Percentiles rank a stretch among this genome's conserved stretches.
Evolutionary conservation across 2,113 vertebrate species (phyloP).

Genomic region (Nicator chloris): DNA sequence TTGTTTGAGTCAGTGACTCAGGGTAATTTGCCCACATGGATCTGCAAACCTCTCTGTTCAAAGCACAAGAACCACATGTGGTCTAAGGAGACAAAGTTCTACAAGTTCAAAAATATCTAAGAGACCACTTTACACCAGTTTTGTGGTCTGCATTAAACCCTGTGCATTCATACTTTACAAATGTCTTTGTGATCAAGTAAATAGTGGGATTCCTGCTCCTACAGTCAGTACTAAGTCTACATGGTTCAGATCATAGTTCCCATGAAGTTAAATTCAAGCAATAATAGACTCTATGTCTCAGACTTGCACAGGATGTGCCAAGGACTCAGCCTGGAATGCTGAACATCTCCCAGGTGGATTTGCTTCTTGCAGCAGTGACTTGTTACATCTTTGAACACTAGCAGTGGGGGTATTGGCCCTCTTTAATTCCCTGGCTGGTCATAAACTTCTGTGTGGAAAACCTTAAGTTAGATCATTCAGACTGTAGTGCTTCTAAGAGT

Average conservation of each 20-base stretch:
- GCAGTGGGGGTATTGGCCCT: neutral
- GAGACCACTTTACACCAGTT: neutral
- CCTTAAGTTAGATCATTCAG: fast-evolving
- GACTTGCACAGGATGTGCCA: neutral
- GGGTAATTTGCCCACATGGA: neutral
- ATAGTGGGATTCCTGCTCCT: neutral
- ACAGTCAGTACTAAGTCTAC: no score
- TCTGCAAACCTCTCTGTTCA: neutral
- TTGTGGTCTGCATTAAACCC: neutral
- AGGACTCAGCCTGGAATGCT: neutral
- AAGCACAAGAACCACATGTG: neutral
- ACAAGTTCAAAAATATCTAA: neutral
- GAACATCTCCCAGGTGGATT: neutral
- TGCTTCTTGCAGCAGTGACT: neutral
- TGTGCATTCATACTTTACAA: neutral
- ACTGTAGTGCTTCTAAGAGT: neutral
- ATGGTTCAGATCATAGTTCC: fast-evolving
- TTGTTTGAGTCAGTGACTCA: neutral
- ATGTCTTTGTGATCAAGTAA: neutral
- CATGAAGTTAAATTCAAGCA: neutral
- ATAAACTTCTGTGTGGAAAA: neutral
- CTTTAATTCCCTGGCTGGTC: neutral
- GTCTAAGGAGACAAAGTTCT: neutral
- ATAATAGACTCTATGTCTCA: neutral
- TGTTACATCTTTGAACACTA: neutral